phyloP scores from a whole-genome alignment of 2,797 vertebrate species.

The Pangasius djambal region DNA sequence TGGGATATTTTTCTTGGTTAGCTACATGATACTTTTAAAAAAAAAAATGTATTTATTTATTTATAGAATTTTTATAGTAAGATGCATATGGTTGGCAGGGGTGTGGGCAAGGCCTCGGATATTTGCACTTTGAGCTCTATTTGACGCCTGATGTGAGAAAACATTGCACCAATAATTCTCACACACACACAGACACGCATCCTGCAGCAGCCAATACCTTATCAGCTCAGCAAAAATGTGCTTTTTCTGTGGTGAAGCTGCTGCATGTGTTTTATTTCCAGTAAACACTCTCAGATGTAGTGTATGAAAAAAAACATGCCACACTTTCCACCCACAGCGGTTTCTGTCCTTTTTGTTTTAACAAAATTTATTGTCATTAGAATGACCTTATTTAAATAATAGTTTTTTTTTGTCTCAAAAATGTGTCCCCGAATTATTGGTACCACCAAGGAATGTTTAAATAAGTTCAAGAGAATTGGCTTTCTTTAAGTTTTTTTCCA shows the following conservation, averaged over 20 bases:
- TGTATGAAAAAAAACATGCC: neutral
- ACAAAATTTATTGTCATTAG: neutral
- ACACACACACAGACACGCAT: neutral
- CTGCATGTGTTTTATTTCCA: conserved; percentile 46
- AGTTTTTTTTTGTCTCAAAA: neutral
- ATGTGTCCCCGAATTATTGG: neutral
- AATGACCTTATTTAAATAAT: neutral
- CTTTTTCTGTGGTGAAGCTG: conserved; percentile 46
- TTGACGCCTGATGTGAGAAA: neutral
- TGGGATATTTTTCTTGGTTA: neutral
- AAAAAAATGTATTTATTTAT: neutral
- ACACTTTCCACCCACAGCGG: conserved; percentile 45
- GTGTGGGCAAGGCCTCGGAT: neutral
- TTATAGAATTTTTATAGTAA: neutral
- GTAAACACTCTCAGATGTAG: conserved; percentile 33
- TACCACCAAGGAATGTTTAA: neutral
- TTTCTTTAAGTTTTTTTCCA: neutral
- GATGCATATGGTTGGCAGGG: neutral
- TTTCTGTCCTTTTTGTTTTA: neutral
- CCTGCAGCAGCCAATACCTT: conserved; percentile 34
- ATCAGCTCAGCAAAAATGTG: conserved; percentile 32
- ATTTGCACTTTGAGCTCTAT: neutral
- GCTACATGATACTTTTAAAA: neutral
- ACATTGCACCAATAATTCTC: neutral
- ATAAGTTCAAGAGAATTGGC: neutral